Evolutionary conservation across 2,888 invertebrate genomes (phyloP), one percentile per base, ranked within the genome.

Genomic region (Adelphocoris suturalis): DNA sequence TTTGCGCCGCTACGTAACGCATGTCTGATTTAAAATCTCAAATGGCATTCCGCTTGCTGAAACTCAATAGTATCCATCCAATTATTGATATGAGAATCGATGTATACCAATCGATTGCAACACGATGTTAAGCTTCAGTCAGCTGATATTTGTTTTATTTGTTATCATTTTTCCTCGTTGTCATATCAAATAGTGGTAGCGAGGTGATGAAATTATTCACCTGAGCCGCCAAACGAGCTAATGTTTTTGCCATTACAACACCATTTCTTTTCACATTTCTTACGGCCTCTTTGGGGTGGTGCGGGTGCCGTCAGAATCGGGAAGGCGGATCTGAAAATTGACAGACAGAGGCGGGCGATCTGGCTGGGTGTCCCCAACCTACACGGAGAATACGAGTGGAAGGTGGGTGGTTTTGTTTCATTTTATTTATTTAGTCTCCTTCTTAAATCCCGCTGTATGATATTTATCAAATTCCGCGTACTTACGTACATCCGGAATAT

Each of bases 331-430:
- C 13, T 76, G 14, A 19, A 14, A 27, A 68, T 46, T 47, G 78
- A 46, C 68, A 12, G 13, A 76, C 37, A 68, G 27, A 37, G 47
- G 12, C 86, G 88, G 11, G 16, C 47, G 13, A 37, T 88, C 23
- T 27, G 27, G 57, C 23, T 88, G 55, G 88, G 80, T 46, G 48
- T 55, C 19, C n/a, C 27, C 28, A n/a, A 88, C 16, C 68, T 89
- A 78, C 94, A 94, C 92, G 95, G 95, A 19, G 94, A 94, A 94
- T 98, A 96, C 93, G 99, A 99, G 94, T 97, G 96, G 96, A 95
- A 97, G 94, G 85, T 78, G 27, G n/a, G n/a, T 28, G 16, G 13
- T 19, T 9, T 75, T 19, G 75, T 28, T 13, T 14, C 1, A 3
- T 52, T 7, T 14, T 16, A 2, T 11, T 52, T 1, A 2, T 52